Percentiles rank a stretch among this genome's conserved stretches.
These are phyloP conservation scores for Apis florea DNA, from an alignment of 1,140 invertebrate species.

Conservation along the genomic window DNA sequence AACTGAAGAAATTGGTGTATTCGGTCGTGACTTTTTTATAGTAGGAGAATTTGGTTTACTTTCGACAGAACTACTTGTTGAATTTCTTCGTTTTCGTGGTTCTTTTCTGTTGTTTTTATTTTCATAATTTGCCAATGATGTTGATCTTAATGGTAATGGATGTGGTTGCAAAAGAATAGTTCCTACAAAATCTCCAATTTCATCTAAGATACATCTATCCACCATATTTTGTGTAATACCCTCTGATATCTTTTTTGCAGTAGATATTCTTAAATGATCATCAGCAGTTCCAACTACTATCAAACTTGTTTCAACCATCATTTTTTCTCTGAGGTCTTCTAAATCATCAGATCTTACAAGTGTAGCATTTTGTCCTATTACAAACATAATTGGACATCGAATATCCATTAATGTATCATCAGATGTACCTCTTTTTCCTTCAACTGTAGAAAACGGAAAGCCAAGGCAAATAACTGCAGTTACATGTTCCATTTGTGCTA, in stretches of 20 bases:
- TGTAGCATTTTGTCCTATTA: constrained; percentile 89
- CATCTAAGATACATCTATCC: constrained; percentile 88
- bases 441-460: constrained; percentile 88
- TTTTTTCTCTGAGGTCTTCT: constrained; percentile 87
- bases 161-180: constrained; percentile 83
- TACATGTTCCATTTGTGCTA: constrained; percentile 85
- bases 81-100: constrained; percentile 77
- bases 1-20: constrained; percentile 68
- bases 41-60: constrained; percentile 80
- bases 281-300: constrained; percentile 92
- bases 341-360: constrained; percentile 86
- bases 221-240: constrained; percentile 91
- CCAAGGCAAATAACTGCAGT: constrained; percentile 89
- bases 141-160: constrained; percentile 81
- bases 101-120: constrained; percentile 69
- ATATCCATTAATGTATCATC: constrained; percentile 89
- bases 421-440: constrained; percentile 88
- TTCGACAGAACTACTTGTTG: constrained; percentile 81
- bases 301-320: constrained; percentile 88
- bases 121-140: constrained; percentile 65
- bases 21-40: constrained; percentile 74
- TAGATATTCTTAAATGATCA: constrained; percentile 87
- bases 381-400: constrained; percentile 88
- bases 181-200: constrained; percentile 84
- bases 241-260: constrained; percentile 86